phyloP scores from a whole-genome alignment of 2,888 invertebrate genomes.

The Tenthredo distinguenda region DNA sequence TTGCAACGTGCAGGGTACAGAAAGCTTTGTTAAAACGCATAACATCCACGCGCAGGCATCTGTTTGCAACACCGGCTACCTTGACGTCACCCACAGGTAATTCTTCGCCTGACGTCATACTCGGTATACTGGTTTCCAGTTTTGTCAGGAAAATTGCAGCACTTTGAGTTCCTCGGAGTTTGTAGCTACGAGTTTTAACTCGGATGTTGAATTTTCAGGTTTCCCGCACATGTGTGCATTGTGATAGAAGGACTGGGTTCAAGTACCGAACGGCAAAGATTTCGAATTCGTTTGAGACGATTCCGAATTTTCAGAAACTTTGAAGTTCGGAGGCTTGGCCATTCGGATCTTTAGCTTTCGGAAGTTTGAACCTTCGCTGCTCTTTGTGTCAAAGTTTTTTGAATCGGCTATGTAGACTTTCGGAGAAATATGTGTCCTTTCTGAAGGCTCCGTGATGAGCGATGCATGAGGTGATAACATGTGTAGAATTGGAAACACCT shows the following conservation, averaged over 20 bases:
- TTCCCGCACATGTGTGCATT: not conserved
- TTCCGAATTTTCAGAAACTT: too few species aligned
- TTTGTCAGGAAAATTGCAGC: not conserved
- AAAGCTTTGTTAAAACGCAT: conserved; percentile 15
- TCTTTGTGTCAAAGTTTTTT: too few species aligned
- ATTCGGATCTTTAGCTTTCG: too few species aligned
- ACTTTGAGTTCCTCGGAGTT: not conserved
- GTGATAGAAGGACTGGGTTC: too few species aligned
- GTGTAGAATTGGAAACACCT: not conserved
- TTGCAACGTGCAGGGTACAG: not conserved
- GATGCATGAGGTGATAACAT: not conserved
- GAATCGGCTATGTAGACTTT: too few species aligned
- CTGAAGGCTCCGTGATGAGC: not conserved
- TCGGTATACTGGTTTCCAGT: not conserved
- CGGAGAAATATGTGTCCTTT: too few species aligned
- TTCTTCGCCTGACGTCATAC: conserved; percentile 23
- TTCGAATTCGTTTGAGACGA: too few species aligned
- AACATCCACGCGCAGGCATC: not conserved
- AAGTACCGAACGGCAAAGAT: too few species aligned
- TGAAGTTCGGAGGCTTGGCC: too few species aligned
- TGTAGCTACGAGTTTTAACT: not conserved
- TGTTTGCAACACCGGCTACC: conserved; percentile 10
- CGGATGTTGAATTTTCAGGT: not conserved
- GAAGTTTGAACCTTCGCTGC: too few species aligned
- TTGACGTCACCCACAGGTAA: conserved; percentile 24